Conservation (phyloP, 2,113 vertebrate genomes). For the Terrapene triunguis region DNA sequence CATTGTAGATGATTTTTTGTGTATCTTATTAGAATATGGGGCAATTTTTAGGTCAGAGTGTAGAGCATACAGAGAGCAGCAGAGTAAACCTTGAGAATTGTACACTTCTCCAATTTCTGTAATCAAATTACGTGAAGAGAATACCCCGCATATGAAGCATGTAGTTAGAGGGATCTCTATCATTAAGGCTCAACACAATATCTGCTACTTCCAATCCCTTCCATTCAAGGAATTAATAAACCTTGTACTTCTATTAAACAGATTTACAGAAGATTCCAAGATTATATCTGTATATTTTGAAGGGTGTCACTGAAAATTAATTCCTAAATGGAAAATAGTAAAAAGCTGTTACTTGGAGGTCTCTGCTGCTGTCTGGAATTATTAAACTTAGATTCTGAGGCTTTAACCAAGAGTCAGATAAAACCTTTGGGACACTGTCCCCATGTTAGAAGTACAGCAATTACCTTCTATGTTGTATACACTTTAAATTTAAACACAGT, state of each 20-base stretch:
- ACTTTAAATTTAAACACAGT: not conserved
- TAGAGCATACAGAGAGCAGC: not conserved
- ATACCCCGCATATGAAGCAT: not conserved
- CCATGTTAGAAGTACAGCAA: not conserved
- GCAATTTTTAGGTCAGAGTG: not conserved
- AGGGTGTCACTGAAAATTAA: not conserved
- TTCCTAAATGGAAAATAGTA: not conserved
- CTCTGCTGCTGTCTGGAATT: not conserved
- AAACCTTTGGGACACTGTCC: not conserved
- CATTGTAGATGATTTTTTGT: not conserved
- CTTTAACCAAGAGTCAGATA: not conserved
- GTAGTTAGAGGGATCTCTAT: not conserved
- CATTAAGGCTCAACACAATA: not conserved
- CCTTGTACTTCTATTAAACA: not conserved
- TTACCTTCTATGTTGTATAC: not conserved
- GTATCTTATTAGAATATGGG: not conserved
- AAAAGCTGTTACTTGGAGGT: constrained; percentile 5
- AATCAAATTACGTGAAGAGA: not conserved
- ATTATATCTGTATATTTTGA: not conserved
- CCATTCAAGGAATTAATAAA: not conserved
- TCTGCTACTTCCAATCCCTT: not conserved
- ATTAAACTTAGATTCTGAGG: not conserved
- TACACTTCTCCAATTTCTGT: too few species aligned
- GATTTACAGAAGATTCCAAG: not conserved
- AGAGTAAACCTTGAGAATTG: not conserved